Conservation (phyloP, 2,113 vertebrate species). For the Mirounga angustirostris region DNA sequence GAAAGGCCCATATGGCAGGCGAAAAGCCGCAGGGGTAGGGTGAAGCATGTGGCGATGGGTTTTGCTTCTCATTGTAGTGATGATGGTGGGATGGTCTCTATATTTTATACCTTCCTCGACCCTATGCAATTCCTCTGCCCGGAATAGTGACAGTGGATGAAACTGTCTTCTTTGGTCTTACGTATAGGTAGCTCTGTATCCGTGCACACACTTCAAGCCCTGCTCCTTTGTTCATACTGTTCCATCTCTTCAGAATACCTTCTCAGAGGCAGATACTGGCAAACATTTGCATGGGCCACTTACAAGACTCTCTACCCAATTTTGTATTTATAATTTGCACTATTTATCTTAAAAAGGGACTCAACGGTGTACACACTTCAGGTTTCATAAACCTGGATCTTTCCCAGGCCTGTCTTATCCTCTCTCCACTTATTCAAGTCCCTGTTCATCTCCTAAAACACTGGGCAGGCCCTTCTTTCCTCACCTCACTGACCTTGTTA, state of each 20-base stretch:
- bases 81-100: not conserved
- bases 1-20: not conserved
- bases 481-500: not conserved
- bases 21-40: not conserved
- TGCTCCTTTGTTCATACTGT: not conserved
- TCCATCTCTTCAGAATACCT: not conserved
- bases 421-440: not conserved
- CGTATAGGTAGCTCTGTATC: not conserved
- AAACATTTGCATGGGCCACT: not conserved
- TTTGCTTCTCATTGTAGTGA: not conserved
- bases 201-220: rapidly evolving
- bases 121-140: not conserved
- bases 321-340: constrained; percentile 29
- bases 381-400: not conserved
- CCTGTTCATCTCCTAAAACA: not conserved
- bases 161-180: not conserved
- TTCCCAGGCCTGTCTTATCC: not conserved
- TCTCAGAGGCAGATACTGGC: not conserved
- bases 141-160: not conserved
- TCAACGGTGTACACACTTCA: not conserved
- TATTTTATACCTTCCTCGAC: not conserved
- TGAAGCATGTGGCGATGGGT: not conserved
- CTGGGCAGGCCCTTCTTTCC: not conserved
- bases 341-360: not conserved
- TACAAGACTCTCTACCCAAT: not conserved